A percentile compares a stretch with the other conserved stretches of the same genome.
These are phyloP conservation scores for Propithecus deckenii DNA, from an alignment of 2,797 vertebrate species.

Conservation along the genomic window DNA sequence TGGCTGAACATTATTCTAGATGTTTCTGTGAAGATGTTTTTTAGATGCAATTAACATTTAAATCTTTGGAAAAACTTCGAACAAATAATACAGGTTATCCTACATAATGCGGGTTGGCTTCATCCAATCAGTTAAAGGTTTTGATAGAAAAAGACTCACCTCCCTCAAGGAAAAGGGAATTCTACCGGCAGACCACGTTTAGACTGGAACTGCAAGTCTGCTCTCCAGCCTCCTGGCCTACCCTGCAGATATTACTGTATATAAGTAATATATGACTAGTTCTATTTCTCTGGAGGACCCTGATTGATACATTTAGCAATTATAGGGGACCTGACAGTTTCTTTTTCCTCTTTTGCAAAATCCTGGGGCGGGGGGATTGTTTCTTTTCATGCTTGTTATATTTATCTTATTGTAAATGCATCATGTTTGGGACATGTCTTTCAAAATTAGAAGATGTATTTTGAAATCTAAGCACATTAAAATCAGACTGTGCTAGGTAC, in stretches of 20 bases:
- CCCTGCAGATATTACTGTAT: neutral
- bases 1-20: neutral
- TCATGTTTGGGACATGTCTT: neutral
- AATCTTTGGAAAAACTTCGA: neutral
- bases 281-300: neutral
- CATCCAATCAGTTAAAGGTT: neutral
- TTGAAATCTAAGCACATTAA: neutral
- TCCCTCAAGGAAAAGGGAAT: neutral
- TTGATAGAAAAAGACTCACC: neutral
- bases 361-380: neutral
- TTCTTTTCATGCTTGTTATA: neutral
- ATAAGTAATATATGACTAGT: neutral
- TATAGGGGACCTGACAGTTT: neutral
- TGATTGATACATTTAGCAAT: neutral
- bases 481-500: neutral
- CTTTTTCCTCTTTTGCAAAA: neutral
- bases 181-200: neutral
- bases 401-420: neutral
- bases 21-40: conserved; percentile 1
- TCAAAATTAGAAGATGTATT: conserved; percentile 27
- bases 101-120: neutral
- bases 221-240: neutral
- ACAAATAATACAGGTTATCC: neutral
- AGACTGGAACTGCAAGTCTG: neutral
- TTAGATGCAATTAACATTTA: neutral